Conservation (phyloP, 2,797 vertebrate genomes). For the Vultur gryphus region DNA sequence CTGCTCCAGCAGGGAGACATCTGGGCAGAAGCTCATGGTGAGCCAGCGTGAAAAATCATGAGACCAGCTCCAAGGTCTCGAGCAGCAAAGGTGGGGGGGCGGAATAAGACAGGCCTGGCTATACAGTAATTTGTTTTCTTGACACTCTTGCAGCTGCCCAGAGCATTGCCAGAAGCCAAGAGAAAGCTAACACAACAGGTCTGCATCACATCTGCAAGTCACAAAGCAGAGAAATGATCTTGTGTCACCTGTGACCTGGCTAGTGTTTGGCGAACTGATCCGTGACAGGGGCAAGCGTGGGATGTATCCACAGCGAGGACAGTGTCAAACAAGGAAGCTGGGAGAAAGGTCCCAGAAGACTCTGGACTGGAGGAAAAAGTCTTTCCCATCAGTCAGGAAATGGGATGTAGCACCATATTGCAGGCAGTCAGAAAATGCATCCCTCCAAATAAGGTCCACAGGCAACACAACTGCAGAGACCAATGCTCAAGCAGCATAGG, state of each 20-base stretch:
- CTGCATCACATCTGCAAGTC: neutral
- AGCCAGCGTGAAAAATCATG: neutral
- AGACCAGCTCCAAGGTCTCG: neutral
- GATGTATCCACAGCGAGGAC: neutral
- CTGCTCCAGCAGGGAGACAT: slow-evolving; percentile 5
- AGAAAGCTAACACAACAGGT: neutral
- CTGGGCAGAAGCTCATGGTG: neutral
- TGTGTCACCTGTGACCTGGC: neutral
- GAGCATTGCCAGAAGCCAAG: neutral
- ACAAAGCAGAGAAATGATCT: neutral
- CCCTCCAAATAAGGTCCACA: neutral
- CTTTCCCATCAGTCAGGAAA: neutral
- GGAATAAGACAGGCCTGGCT: neutral
- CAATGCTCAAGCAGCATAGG: neutral
- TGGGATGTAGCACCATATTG: neutral
- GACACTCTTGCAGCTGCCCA: neutral
- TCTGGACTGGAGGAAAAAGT: neutral
- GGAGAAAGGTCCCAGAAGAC: neutral
- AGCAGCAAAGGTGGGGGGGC: neutral
- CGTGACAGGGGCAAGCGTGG: accelerated
- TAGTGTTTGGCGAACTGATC: neutral
- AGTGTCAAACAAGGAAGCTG: neutral
- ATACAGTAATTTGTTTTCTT: neutral
- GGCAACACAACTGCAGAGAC: neutral
- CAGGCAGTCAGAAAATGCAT: neutral